A percentile compares a stretch with the other conserved stretches of the same genome.
Evolutionary conservation across 2,888 invertebrate species (phyloP).

Genomic region (Drosophila robusta): DNA sequence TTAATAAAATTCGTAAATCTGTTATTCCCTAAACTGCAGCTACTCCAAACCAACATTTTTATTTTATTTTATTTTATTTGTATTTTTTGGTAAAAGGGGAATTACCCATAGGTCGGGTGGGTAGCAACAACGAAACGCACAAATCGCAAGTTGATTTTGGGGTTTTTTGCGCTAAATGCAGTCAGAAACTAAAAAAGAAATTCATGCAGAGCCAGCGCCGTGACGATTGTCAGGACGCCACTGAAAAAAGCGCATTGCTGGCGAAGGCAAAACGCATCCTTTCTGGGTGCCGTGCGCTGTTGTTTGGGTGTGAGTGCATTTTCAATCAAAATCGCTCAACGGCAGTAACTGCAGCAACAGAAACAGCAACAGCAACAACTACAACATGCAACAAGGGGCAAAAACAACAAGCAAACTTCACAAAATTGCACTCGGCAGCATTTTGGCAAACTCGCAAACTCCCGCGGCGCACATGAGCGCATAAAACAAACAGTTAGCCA

Average conservation of each 20-base stretch:
- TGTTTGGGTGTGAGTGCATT: constrained; percentile 58
- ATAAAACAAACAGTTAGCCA: constrained; percentile 71
- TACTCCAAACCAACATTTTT: no score
- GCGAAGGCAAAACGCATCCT: constrained; percentile 44
- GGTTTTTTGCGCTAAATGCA: constrained; percentile 32
- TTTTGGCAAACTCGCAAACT: constrained; percentile 72
- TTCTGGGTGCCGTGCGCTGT: constrained; percentile 15
- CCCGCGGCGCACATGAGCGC: constrained; percentile 59
- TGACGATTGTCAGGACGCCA: constrained; percentile 8
- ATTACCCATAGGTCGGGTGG: constrained; percentile 25
- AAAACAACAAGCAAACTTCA: constrained; percentile 62
- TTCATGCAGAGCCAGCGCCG: neutral
- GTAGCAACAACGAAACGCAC: constrained; percentile 43
- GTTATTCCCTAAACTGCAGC: neutral
- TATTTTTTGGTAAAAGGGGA: neutral
- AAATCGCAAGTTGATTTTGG: constrained; percentile 53
- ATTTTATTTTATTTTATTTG: no score
- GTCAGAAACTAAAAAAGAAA: constrained; percentile 15
- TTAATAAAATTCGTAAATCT: neutral
- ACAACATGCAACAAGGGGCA: constrained; percentile 27
- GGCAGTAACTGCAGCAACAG: constrained; percentile 40
- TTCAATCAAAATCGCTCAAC: constrained; percentile 80
- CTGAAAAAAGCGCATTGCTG: constrained; percentile 30
- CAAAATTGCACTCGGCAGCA: constrained; percentile 76
- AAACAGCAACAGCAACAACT: constrained; percentile 21